Conservation (phyloP, 2,113 vertebrate genomes). For the Isurus oxyrinchus region DNA sequence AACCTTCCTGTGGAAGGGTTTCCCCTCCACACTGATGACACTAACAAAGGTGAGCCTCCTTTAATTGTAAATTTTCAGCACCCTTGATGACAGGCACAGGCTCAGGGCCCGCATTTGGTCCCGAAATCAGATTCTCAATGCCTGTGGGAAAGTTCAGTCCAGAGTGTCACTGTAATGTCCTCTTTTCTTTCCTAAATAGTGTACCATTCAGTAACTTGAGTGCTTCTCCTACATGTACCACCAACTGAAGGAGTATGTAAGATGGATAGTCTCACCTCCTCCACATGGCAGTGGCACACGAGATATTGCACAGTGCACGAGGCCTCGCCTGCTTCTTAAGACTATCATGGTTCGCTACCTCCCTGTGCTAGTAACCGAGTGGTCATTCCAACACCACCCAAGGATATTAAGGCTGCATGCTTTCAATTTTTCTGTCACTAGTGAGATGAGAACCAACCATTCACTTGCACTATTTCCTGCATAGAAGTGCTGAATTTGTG, state of each 20-base stretch:
- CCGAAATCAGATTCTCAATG: no score
- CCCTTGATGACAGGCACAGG: no score
- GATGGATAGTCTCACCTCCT: background rate
- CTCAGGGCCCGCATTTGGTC: no score
- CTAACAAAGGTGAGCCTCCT: no score
- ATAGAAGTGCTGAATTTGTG: background rate
- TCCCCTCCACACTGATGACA: no score
- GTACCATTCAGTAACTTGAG: background rate
- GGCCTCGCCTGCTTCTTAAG: background rate
- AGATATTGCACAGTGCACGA: background rate
- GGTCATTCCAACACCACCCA: background rate
- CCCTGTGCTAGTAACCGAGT: background rate
- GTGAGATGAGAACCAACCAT: background rate
- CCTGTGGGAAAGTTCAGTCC: no score
- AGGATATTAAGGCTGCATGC: background rate
- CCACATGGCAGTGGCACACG: background rate
- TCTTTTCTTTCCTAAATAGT: background rate
- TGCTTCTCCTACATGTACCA: background rate
- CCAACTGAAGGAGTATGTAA: no score
- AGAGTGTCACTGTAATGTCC: background rate
- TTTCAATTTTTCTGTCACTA: background rate
- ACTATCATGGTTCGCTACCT: background rate
- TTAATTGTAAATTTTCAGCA: no score
- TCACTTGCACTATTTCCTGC: background rate
- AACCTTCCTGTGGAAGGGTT: no score